These are phyloP conservation scores for Lasioglossum pauxillum DNA, from an alignment of 2,888 invertebrate species.

Conservation along the genomic window DNA sequence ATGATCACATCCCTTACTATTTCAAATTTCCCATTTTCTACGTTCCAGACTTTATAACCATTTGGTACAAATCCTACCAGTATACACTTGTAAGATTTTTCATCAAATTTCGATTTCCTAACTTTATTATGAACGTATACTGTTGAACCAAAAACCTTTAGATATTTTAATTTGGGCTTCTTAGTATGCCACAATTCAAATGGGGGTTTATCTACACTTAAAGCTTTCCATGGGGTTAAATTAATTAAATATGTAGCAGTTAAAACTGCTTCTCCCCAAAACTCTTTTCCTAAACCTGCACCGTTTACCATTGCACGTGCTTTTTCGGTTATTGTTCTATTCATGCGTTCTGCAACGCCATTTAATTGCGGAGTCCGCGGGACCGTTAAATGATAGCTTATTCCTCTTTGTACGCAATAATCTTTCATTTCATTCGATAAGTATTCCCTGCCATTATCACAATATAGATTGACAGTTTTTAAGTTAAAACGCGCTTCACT, in stretches of 20 bases:
- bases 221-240: not conserved
- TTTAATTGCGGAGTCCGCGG: too few relatives aligned
- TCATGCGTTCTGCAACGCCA: too few relatives aligned
- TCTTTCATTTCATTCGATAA: too few relatives aligned
- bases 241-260: slow-evolving; percentile 19
- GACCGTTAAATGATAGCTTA: too few relatives aligned
- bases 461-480: too few relatives aligned
- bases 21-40: slow-evolving; percentile 9
- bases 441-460: too few relatives aligned
- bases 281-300: slow-evolving; percentile 5
- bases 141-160: too few relatives aligned
- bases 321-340: not conserved
- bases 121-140: not conserved
- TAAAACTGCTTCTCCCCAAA: slow-evolving; percentile 6
- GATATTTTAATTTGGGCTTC: too few relatives aligned
- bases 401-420: too few relatives aligned
- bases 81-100: not conserved
- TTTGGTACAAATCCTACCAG: slow-evolving; percentile 22
- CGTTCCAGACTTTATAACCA: slow-evolving; percentile 22
- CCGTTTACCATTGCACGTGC: not conserved
- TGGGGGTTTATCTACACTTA: not conserved
- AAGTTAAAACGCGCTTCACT: too few relatives aligned
- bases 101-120: not conserved
- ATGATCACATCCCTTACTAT: slow-evolving; percentile 23
- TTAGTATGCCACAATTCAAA: not conserved